Percentiles rank a stretch among this genome's conserved stretches.
Evolutionary conservation across 2,888 invertebrate genomes (phyloP).

Genomic region (Pachliopta kotzebuea): DNA sequence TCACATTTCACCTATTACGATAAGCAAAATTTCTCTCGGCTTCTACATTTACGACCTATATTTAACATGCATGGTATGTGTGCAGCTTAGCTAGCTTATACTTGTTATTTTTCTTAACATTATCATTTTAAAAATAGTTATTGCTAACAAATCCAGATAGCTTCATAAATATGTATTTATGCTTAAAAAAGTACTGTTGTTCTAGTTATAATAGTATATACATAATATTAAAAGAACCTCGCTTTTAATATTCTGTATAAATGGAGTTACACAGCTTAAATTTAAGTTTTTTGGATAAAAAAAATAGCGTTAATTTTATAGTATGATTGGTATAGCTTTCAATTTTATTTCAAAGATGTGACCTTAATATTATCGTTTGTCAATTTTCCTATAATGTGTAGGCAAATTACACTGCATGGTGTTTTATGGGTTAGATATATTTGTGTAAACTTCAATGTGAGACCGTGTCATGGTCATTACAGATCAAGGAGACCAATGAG

Average conservation of each 20-base stretch:
- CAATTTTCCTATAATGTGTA: too few species aligned
- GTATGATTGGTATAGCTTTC: neutral
- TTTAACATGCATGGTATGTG: slow-evolving; percentile 1
- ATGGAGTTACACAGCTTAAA: too few species aligned
- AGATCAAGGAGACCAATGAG: slow-evolving; percentile 73
- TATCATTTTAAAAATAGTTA: neutral
- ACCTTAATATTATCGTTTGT: too few species aligned
- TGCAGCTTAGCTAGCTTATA: neutral
- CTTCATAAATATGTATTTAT: neutral
- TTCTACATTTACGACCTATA: neutral
- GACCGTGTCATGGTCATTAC: slow-evolving; percentile 12
- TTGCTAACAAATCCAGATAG: neutral
- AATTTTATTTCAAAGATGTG: too few species aligned
- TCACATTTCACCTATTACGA: neutral
- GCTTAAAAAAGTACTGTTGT: too few species aligned
- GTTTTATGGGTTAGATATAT: neutral
- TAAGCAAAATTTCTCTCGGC: neutral
- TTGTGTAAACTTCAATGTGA: neutral
- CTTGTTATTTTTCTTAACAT: neutral
- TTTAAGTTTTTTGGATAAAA: neutral
- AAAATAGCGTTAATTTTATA: neutral
- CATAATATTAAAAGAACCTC: too few species aligned
- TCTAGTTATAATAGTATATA: too few species aligned
- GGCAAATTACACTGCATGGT: neutral
- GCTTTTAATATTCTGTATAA: neutral